These are phyloP conservation scores for Taphrorychus bicolor DNA, from an alignment of 2,888 invertebrate genomes.

Conservation along the genomic window DNA sequence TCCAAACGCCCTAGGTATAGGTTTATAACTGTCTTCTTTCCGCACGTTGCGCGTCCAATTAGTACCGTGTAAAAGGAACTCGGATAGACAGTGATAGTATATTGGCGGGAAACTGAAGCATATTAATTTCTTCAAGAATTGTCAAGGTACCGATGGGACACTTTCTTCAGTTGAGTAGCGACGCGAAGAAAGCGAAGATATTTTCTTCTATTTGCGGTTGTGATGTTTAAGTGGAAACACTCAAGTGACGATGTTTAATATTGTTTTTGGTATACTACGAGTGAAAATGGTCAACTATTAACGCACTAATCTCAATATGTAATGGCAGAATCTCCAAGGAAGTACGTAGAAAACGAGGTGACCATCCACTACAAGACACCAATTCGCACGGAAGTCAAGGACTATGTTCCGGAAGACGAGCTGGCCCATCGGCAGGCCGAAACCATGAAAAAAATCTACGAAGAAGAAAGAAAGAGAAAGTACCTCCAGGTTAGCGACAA, in stretches of 20 bases:
- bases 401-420: slow-evolving; percentile 87
- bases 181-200: slow-evolving; percentile 22
- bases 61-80: background rate
- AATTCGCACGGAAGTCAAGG: slow-evolving; percentile 86
- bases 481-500: slow-evolving; percentile 74
- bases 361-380: slow-evolving; percentile 94
- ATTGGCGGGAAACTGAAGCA: slow-evolving; percentile 37
- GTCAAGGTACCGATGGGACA: slow-evolving; percentile 24
- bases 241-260: slow-evolving; percentile 5
- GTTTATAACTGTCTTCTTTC: background rate
- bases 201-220: slow-evolving; percentile 3
- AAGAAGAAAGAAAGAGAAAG: slow-evolving; percentile 88
- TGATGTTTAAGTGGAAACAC: background rate
- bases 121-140: slow-evolving; percentile 36
- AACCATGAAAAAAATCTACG: slow-evolving; percentile 88
- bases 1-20: background rate
- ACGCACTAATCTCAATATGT: background rate
- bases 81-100: background rate
- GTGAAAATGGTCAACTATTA: background rate
- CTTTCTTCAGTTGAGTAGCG: slow-evolving; percentile 36
- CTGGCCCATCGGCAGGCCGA: slow-evolving; percentile 86
- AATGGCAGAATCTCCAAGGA: slow-evolving; percentile 79
- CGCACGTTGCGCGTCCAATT: background rate
- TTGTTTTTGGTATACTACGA: slow-evolving; percentile 2
- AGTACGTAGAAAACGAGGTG: slow-evolving; percentile 91